These are phyloP conservation scores for Monochamus saltuarius DNA, from an alignment of 1,140 invertebrate genomes.

Conservation along the genomic window DNA sequence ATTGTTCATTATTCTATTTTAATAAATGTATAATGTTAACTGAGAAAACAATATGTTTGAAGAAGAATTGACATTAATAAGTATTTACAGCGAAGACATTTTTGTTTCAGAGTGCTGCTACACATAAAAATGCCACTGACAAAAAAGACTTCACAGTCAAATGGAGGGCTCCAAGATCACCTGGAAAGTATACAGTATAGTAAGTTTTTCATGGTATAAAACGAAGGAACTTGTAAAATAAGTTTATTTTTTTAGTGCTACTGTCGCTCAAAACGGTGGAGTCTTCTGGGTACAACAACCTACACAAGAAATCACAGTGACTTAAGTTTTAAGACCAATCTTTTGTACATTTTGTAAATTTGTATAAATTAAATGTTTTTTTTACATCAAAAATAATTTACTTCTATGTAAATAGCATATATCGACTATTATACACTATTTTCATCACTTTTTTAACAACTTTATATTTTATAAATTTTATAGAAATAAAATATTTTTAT, in stretches of 20 bases:
- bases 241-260: conserved; percentile 45
- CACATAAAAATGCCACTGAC: conserved; percentile 46
- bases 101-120: conserved; percentile 49
- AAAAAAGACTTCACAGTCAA: conserved; percentile 46
- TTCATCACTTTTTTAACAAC: too few relatives aligned
- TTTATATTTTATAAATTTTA: too few relatives aligned
- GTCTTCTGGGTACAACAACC: conserved; percentile 51
- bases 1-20: not conserved
- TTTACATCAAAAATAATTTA: too few relatives aligned
- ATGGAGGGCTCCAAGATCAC: conserved; percentile 48
- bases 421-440: too few relatives aligned
- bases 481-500: too few relatives aligned
- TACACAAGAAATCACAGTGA: conserved; percentile 39
- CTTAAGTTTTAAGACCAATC: not conserved
- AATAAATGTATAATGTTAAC: too few relatives aligned
- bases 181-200: conserved; percentile 45
- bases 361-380: too few relatives aligned
- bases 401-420: too few relatives aligned
- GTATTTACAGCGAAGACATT: too few relatives aligned
- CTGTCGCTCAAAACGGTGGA: conserved; percentile 51
- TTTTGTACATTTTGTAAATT: too few relatives aligned
- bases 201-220: conserved; percentile 34
- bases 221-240: not conserved
- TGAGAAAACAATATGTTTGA: too few relatives aligned
- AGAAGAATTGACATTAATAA: too few relatives aligned